Percentiles rank a stretch among this genome's conserved stretches.
phyloP scores from a whole-genome alignment of 2,113 vertebrate species.

The Tenrec ecaudatus region DNA sequence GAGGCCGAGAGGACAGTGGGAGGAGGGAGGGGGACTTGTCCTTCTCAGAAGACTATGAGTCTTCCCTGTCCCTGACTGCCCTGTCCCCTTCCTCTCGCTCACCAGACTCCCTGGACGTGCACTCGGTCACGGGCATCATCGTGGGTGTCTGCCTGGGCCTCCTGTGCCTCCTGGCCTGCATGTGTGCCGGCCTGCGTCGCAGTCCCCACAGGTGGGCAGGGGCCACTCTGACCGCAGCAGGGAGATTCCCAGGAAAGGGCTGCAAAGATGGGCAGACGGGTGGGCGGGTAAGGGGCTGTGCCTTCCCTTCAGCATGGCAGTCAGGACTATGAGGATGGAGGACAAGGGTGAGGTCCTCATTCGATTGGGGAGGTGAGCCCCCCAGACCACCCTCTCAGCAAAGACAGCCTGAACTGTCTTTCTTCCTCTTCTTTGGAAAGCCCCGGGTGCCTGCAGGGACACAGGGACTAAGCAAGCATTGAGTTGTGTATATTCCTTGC shows the following conservation, averaged over 20 bases:
- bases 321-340: background rate
- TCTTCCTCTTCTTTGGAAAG: no score
- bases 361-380: no score
- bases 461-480: background rate
- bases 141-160: conserved; percentile 96
- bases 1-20: background rate
- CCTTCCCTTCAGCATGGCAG: background rate
- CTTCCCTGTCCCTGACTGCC: conserved; percentile 26
- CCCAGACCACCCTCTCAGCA: no score
- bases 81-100: background rate
- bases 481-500: background rate
- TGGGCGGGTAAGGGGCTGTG: background rate
- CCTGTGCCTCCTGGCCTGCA: conserved; percentile 96
- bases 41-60: background rate
- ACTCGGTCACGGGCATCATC: conserved; percentile 96
- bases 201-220: conserved; percentile 91
- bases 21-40: background rate
- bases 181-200: conserved; percentile 95
- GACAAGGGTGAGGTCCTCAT: background rate
- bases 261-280: background rate
- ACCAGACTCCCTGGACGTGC: conserved; percentile 93
- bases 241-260: background rate
- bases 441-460: background rate
- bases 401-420: no score
- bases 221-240: background rate